Evolutionary conservation across 2,797 vertebrate species (phyloP), one percentile per base, ranked within the genome.

Genomic region (Ceyx erithaca): DNA sequence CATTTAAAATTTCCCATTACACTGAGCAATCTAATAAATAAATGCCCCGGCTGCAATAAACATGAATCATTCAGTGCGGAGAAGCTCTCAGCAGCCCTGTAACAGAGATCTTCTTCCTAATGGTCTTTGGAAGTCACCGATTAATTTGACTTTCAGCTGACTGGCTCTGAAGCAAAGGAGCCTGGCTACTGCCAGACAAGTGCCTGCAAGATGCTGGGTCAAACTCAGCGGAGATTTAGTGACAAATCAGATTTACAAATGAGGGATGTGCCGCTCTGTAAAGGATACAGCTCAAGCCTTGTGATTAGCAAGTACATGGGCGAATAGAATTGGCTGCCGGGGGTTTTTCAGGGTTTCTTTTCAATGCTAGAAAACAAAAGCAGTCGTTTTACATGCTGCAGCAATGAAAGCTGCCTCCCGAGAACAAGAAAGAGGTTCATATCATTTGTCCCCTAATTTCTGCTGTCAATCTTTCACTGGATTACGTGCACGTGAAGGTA

Each of bases 1-100:
- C 96, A 79, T 96, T 96, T 96, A 76, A 94, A 94, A 96, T 95
- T 95, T 95, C 95, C 95, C 94, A 95, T 96, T 96, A 96, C 90
- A 72, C 84, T 6, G 51, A 94, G 92, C 94, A 92, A 94, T 95
- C 92, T 87, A 96, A 95, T 96, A 96, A 96, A 95, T 96, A 96
- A 95, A 95, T 87, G 93, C 95, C 89, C 84, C 1, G 30, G 20
- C 94, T 94, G 93, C 96, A 95, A 96, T 96, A 92, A 96, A 93
- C 92, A 94, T 95, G 94, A 96, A 96, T 96, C 96, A 96, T 85
- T 90, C 95, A 85, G 88, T 59, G 88, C 31, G 9, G 80, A 90
- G 90, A 43, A 89, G 92, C 89, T 95, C 93, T 85, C 89, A 54
- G 87, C 92, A 92, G 83, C 75, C 83, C 85, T 68, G 64, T 78